Conservation (phyloP, 2,113 vertebrate genomes). For the Clarias macrocephalus region DNA sequence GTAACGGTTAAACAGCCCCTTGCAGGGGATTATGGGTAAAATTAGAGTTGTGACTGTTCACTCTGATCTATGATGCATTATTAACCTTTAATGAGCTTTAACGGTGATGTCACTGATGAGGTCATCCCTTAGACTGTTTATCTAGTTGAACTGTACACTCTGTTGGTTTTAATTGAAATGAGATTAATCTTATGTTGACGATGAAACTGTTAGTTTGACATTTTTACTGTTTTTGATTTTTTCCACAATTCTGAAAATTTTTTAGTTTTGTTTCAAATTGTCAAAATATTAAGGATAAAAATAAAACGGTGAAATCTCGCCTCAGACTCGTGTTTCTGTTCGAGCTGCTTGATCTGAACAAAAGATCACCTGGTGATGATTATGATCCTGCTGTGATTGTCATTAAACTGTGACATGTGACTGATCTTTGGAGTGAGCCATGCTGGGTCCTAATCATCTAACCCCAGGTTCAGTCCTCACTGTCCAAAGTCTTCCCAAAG, state of each 20-base stretch:
- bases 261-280: neutral
- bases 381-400: too few relatives aligned
- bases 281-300: neutral
- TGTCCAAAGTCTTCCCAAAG: too few relatives aligned
- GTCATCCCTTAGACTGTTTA: neutral
- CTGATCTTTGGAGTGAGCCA: too few relatives aligned
- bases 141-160: neutral
- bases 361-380: too few relatives aligned
- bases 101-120: neutral
- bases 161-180: constrained; percentile 1
- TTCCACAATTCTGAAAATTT: neutral
- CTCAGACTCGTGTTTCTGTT: neutral
- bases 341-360: too few relatives aligned
- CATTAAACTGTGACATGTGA: too few relatives aligned
- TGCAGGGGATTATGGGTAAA: constrained; percentile 21
- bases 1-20: neutral
- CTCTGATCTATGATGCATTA: neutral
- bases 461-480: too few relatives aligned
- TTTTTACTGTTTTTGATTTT: constrained; percentile 2
- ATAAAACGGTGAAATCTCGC: neutral
- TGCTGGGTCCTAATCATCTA: too few relatives aligned
- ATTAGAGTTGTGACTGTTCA: neutral
- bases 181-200: neutral
- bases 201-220: neutral
- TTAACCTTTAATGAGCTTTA: constrained; percentile 15